Base-by-base conservation (phyloP, 2,888 invertebrate species). In the Argyresthia albistria region DNA sequence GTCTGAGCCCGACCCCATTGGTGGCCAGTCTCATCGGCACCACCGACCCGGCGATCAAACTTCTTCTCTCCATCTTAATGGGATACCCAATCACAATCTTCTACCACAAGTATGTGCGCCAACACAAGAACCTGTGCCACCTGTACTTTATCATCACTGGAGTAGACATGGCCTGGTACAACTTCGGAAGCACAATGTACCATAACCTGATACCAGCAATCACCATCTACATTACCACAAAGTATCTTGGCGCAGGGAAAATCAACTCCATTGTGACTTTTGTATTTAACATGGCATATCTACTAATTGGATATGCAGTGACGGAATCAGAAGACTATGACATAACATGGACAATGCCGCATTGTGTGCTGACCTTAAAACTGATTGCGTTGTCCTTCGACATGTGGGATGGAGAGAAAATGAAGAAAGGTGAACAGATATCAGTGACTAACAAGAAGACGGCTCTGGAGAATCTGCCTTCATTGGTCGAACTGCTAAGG, bases 341-440 rank as follows among this genome's bases (percentile, higher is more conserved):
- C 65, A 97, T 99, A 53, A 95, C 94, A 57, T 99, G 99, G 98
- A 98, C 98, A 7, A 97, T 98, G 92, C 97, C 98, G 0, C 98
- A 98, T 58, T 99, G 99, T 82, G 97, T 99, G 9, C 81, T 99
- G 53, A 94, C 95, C 0, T 83, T 99, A 42, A 91, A 97, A 65
- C 88, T 98, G 63, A 97, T 97, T 61, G 98, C 95, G 1, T 89
- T 96, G 8, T 91, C 93, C 0, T 95, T 94, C 74, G 93, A 94
- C 73, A 60, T 92, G 0, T 89, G 89, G 72, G 99, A 99, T 86
- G 98, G 98, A 0, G 76, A 89, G 56, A 89, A 91, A 63, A 77
- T 89, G 51, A 62, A 76, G 7, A 63, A 67, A 10, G 70, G 73
- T 0, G 88, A 90, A 45, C 82, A 89, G 45, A 70, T 96, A 25